phyloP scores from a whole-genome alignment of 2,797 vertebrate species.

The Mastacembelus armatus region DNA sequence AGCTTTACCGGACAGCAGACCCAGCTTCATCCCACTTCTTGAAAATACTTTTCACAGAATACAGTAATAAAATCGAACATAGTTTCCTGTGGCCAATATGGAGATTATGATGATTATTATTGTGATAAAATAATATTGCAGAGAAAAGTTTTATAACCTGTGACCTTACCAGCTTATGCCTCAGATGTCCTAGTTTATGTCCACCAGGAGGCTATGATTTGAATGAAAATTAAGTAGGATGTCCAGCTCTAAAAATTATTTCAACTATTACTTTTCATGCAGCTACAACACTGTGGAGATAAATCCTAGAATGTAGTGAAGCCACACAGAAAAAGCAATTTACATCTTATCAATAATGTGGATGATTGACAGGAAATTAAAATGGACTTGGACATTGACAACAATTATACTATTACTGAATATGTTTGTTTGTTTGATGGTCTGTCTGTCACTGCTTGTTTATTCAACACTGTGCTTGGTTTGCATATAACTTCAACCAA shows the following conservation, averaged over 20 bases:
- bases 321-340: constrained; percentile 71
- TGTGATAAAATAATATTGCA: constrained; percentile 74
- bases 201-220: constrained; percentile 46
- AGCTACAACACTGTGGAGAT: constrained; percentile 63
- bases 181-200: constrained; percentile 41
- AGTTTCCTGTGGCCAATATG: constrained; percentile 78
- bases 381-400: constrained; percentile 58
- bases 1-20: constrained; percentile 84
- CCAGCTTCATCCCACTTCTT: constrained; percentile 87
- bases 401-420: too few relatives aligned
- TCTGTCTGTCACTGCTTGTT: constrained; percentile 33
- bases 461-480: constrained; percentile 25
- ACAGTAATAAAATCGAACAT: constrained; percentile 90
- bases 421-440: constrained; percentile 57
- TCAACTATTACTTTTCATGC: constrained; percentile 55
- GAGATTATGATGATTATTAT: constrained; percentile 85
- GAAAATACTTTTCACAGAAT: constrained; percentile 88
- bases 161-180: constrained; percentile 40
- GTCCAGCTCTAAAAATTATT: constrained; percentile 43
- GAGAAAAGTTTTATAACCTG: constrained; percentile 45
- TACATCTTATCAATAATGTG: constrained; percentile 70
- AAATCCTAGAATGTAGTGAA: constrained; percentile 56
- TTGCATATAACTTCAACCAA: constrained; percentile 20
- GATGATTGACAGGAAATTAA: constrained; percentile 77
- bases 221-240: constrained; percentile 52